Base-by-base conservation (phyloP, 2,888 invertebrate species). In the Sarcophaga carnaria region DNA sequence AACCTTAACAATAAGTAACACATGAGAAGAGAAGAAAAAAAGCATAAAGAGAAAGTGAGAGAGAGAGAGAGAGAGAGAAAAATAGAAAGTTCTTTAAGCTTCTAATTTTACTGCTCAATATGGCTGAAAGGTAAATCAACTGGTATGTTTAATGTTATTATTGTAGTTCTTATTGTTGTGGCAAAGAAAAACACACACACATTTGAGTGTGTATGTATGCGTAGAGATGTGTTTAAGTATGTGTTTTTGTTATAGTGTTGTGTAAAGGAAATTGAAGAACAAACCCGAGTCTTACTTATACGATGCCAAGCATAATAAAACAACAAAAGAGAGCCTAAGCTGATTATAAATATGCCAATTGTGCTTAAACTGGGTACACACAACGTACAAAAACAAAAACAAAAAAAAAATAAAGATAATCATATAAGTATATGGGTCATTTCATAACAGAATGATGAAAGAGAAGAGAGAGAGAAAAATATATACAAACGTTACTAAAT, bases 281-380 rank as follows among this genome's bases (percentile, higher is more conserved):
- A 64, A 83, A 64, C 47, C 22, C 20, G 54, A 47, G 10, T 22
- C 54, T 49, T 14, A 47, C 11, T 47, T 47, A 47, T 69, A 47
- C 22, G 20, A 25, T 75, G 12, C 22, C 54, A 17, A 76, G 70
- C 62, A 20, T 70, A 75, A 79, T 66, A 77, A 54, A 64, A 45
- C 22, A 64, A 62, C 62, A 79, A 70, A 54, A 75, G 69, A 54
- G 17, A 54, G 54, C 37, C 45, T 79, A 71, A 83, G 79, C 79
- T 84, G 79, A 84, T 84, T 84, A 80, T 80, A 84, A 80, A 76
- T 66, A 83, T 75, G 70, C 74, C 83, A 79, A 66, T 75, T 70
- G 79, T 70, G n/a, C 69, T 62, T 20, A 20, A 64, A 20, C 49
- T 37, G 37, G 37, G 37, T 37, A 37, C 37, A 10, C 10, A 37